phyloP scores from a whole-genome alignment of 1,140 invertebrate species.

The Tachypleus tridentatus region DNA sequence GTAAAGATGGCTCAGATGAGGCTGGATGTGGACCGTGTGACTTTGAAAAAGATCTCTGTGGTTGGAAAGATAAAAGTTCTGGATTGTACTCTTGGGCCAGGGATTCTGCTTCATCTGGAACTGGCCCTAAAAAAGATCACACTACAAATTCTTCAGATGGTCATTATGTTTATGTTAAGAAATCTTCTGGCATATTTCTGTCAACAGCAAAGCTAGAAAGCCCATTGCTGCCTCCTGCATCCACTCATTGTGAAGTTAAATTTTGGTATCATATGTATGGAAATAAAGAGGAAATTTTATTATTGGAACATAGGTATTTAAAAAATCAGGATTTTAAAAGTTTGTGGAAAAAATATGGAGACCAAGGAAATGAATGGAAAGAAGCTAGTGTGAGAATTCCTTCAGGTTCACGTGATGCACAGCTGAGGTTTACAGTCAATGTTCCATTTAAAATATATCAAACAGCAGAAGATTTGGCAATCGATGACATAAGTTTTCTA shows the following conservation, averaged over 20 bases:
- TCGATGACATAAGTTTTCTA: slow-evolving; percentile 18
- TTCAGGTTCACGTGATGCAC: too few relatives aligned
- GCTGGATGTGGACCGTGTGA: slow-evolving; percentile 11
- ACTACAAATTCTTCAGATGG: slow-evolving; percentile 2
- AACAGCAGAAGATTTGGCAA: slow-evolving; percentile 9
- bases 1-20: slow-evolving; percentile 18
- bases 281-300: not conserved
- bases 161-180: slow-evolving; percentile 7
- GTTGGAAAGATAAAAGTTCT: slow-evolving; percentile 12
- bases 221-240: slow-evolving; percentile 10
- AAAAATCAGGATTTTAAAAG: too few relatives aligned
- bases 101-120: too few relatives aligned
- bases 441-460: too few relatives aligned
- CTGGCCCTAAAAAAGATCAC: not conserved
- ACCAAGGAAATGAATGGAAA: slow-evolving; percentile 5
- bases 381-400: slow-evolving; percentile 3
- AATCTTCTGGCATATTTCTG: not conserved
- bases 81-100: slow-evolving; percentile 8
- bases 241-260: slow-evolving; percentile 16
- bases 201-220: slow-evolving; percentile 5
- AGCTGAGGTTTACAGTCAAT: too few relatives aligned
- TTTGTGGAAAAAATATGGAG: slow-evolving; percentile 1
- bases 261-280: slow-evolving; percentile 16
- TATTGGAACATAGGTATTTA: too few relatives aligned
- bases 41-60: slow-evolving; percentile 15